Conservation (phyloP, 2,888 invertebrate species). For the Aphodius granarius region DNA sequence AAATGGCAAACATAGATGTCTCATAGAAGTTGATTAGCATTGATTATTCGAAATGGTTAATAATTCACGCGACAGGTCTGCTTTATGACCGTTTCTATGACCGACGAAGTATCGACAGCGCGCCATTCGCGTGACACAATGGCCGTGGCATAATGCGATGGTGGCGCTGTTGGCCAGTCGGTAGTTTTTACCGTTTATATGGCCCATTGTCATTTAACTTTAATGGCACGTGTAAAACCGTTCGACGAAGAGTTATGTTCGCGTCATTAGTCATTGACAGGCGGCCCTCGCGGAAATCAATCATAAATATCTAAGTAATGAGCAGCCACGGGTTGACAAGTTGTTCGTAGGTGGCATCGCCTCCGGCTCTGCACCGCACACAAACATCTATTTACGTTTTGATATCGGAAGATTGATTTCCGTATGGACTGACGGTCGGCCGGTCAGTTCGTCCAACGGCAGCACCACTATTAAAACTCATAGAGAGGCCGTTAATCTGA, state of each 20-base stretch:
- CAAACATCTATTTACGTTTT: neutral
- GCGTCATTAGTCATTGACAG: slow-evolving; percentile 7
- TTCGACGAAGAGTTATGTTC: neutral
- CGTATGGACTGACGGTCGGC: neutral
- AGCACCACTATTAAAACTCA: neutral
- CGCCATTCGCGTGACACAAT: neutral
- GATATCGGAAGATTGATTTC: neutral
- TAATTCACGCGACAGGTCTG: neutral
- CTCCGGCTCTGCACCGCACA: neutral
- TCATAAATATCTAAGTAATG: slow-evolving; percentile 12
- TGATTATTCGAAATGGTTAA: neutral
- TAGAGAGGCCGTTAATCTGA: slow-evolving; percentile 3
- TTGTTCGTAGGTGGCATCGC: slow-evolving; percentile 9
- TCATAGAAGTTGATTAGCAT: neutral
- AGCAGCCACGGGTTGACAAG: slow-evolving; percentile 10
- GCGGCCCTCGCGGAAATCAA: slow-evolving; percentile 12
- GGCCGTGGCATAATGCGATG: neutral
- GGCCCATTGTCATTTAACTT: slow-evolving; percentile 17
- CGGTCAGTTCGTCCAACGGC: neutral
- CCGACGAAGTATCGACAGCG: neutral
- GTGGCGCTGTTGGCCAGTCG: neutral
- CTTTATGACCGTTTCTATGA: neutral
- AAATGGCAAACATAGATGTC: neutral
- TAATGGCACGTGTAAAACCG: slow-evolving; percentile 8
- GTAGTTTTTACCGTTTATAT: neutral